phyloP scores from a whole-genome alignment of 2,797 vertebrate species.

The Phyllotis vaccarum region DNA sequence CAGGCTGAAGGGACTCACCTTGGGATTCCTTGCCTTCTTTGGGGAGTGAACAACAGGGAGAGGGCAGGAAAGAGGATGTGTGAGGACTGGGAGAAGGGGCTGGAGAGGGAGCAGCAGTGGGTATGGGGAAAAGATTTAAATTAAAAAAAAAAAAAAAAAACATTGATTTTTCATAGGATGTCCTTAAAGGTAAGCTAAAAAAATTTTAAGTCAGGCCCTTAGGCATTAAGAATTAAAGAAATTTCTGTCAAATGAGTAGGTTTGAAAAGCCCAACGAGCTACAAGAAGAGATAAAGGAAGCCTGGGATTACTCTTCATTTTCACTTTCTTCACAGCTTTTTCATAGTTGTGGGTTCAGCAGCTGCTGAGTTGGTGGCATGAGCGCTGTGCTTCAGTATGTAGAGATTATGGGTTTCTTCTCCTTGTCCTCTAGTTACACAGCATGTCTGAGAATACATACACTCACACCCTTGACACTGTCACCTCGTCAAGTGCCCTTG shows the following conservation, averaged over 20 bases:
- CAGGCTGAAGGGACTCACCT: too few species aligned
- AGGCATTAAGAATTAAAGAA: neutral
- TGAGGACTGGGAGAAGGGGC: too few species aligned
- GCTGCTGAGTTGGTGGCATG: neutral
- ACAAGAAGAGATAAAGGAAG: neutral
- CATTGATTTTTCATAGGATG: neutral
- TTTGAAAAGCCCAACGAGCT: neutral
- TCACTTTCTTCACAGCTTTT: neutral
- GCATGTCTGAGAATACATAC: neutral
- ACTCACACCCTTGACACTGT: neutral
- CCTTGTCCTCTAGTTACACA: neutral
- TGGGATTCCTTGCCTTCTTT: too few species aligned
- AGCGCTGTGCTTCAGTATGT: neutral
- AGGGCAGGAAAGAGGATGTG: too few species aligned
- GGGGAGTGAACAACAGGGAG: too few species aligned
- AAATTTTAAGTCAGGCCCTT: neutral
- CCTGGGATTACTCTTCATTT: neutral
- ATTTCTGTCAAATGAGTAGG: neutral
- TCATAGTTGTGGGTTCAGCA: neutral
- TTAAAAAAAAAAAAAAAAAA: neutral
- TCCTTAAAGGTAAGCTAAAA: neutral
- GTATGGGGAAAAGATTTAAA: too few species aligned
- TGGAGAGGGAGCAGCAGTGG: too few species aligned
- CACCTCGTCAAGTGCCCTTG: neutral
- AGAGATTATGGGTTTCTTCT: neutral